Conservation (phyloP, 37 sponge, comb jelly and placozoan genomes). For the Corticium candelabrum region DNA sequence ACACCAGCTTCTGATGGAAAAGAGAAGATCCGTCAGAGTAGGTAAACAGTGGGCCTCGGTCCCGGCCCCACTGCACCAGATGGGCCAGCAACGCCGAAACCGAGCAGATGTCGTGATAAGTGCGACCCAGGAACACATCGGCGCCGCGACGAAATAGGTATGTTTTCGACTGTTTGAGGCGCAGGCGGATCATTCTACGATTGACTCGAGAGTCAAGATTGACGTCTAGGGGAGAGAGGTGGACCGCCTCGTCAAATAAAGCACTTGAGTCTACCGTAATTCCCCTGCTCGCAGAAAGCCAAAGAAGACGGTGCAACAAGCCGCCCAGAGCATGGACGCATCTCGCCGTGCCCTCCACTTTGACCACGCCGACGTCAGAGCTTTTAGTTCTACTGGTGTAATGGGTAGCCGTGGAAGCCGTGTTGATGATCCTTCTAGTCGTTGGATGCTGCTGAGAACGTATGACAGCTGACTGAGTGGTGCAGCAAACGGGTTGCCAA, state of each 20-base stretch:
- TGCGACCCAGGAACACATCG: constrained; percentile 8
- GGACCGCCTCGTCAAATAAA: not conserved
- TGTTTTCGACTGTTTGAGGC: constrained; percentile 19
- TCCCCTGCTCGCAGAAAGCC: not conserved
- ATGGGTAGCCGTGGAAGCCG: not conserved
- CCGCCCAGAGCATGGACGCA: not conserved
- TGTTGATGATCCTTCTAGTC: too few relatives aligned
- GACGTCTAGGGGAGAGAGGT: not conserved
- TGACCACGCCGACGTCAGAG: not conserved
- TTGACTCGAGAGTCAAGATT: not conserved
- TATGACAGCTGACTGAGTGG: not conserved
- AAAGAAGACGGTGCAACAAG: not conserved
- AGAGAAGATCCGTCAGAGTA: not conserved
- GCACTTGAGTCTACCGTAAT: not conserved
- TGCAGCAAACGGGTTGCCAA: not conserved
- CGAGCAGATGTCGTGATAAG: constrained; percentile 11
- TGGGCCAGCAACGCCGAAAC: not conserved
- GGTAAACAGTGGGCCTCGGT: not conserved
- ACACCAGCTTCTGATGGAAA: not conserved
- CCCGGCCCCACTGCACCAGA: not conserved
- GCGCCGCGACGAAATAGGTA: constrained; percentile 14
- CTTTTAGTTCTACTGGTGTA: not conserved
- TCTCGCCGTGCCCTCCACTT: not conserved
- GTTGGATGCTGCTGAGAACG: too few relatives aligned
- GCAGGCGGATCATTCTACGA: not conserved